These are phyloP conservation scores for Carapus acus DNA, from an alignment of 2,797 vertebrate genomes.

Conservation along the genomic window DNA sequence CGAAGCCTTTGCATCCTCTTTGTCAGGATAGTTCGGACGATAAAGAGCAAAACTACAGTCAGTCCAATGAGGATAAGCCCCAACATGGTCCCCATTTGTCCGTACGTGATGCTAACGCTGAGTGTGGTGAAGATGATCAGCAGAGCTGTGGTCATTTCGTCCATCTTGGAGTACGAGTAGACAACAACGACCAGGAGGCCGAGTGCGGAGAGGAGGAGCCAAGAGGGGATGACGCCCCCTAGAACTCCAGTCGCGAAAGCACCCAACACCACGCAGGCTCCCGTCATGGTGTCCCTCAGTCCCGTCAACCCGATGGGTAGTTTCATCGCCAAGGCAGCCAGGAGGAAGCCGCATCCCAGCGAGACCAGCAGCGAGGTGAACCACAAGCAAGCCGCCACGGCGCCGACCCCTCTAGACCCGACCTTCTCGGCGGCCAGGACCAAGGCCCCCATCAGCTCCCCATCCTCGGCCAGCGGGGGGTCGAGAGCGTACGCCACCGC, in stretches of 20 bases:
- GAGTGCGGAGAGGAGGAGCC: constrained; percentile 41
- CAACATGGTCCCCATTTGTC: constrained; percentile 39
- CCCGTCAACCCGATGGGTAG: constrained; percentile 27
- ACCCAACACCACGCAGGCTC: constrained; percentile 37
- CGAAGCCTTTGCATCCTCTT: constrained; percentile 13
- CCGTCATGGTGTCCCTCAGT: constrained; percentile 27
- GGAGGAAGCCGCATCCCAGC: constrained; percentile 54
- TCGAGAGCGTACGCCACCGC: constrained; percentile 39
- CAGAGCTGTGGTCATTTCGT: constrained; percentile 55
- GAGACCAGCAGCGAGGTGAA: constrained; percentile 53
- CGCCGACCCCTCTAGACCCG: constrained; percentile 51
- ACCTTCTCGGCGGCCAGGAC: constrained; percentile 27
- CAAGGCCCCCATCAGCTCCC: constrained; percentile 26
- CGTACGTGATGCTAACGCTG: constrained; percentile 47
- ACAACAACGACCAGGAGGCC: constrained; percentile 40
- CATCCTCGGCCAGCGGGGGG: constrained; percentile 36
- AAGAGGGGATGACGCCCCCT: constrained; percentile 41
- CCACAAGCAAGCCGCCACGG: constrained; percentile 43
- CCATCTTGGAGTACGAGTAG: constrained; percentile 52
- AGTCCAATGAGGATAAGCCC: constrained; percentile 41
- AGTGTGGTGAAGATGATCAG: constrained; percentile 59
- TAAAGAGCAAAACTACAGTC: constrained; percentile 36
- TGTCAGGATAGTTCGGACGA: constrained; percentile 39
- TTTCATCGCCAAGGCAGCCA: constrained; percentile 42
- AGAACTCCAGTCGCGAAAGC: constrained; percentile 44